Evolutionary conservation across 2,888 invertebrate genomes (phyloP).

Genomic region (Ganaspis brasiliensis): DNA sequence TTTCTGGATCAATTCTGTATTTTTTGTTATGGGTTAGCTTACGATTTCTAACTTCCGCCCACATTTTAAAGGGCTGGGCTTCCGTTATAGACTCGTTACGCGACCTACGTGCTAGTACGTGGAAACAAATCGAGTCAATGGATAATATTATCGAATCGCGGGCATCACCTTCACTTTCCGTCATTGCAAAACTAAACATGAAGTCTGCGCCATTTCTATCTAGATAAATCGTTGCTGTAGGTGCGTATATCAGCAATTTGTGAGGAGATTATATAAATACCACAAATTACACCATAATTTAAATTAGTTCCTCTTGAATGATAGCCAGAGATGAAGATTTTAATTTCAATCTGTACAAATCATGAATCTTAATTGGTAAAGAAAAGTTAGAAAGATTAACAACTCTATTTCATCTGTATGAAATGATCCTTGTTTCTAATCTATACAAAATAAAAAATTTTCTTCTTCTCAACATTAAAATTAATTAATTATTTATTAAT

Average conservation of each 20-base stretch:
- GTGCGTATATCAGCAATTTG: slow-evolving; percentile 29
- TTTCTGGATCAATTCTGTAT: neutral
- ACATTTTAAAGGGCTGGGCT: slow-evolving; percentile 38
- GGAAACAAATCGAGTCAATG: slow-evolving; percentile 25
- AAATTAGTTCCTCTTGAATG: slow-evolving; percentile 25
- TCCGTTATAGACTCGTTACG: slow-evolving; percentile 30
- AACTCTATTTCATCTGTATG: too few species aligned
- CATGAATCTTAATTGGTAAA: neutral
- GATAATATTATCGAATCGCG: slow-evolving; percentile 37
- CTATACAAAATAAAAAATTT: too few species aligned
- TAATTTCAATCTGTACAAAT: neutral
- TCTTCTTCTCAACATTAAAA: too few species aligned
- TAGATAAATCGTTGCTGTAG: slow-evolving; percentile 26
- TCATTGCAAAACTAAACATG: slow-evolving; percentile 30
- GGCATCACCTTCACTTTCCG: slow-evolving; percentile 40
- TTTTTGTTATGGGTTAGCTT: slow-evolving; percentile 3
- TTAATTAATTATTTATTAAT: too few species aligned
- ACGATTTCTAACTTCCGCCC: slow-evolving; percentile 32
- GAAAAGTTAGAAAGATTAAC: neutral
- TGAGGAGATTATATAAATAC: slow-evolving; percentile 13
- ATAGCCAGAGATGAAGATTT: neutral
- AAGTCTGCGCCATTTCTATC: slow-evolving; percentile 23
- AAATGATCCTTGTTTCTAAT: too few species aligned
- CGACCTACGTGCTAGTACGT: slow-evolving; percentile 17
- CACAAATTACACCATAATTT: neutral